A percentile compares a stretch with the other conserved stretches of the same genome.
These are phyloP conservation scores for Actinia equina DNA, from an alignment of 64 coral and sea anemone genomes.

Conservation along the genomic window DNA sequence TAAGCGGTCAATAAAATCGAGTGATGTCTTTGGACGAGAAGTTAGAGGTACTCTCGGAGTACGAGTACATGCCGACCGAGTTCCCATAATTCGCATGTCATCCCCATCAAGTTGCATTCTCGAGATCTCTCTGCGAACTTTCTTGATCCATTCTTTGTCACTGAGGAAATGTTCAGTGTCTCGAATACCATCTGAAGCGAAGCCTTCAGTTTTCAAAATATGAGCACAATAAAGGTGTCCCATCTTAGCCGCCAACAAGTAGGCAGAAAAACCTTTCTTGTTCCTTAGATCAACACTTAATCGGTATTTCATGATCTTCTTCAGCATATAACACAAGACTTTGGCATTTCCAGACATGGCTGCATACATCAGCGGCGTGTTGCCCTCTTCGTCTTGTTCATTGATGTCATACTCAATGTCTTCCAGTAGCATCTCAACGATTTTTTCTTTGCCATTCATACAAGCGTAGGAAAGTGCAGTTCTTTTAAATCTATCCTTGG, in stretches of 20 bases:
- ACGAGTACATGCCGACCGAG: background rate
- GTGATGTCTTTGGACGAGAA: constrained; percentile 63
- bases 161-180: constrained; percentile 80
- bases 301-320: constrained; percentile 62
- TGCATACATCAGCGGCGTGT: constrained; percentile 81
- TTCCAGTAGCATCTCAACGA: constrained; percentile 70
- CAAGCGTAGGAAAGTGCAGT: constrained; percentile 74
- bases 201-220: constrained; percentile 69
- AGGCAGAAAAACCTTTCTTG: constrained; percentile 89
- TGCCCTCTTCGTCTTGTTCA: constrained; percentile 66
- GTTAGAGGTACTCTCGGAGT: constrained; percentile 9
- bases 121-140: constrained; percentile 50
- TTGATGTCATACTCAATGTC: constrained; percentile 76
- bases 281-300: constrained; percentile 82
- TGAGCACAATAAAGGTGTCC: constrained; percentile 58
- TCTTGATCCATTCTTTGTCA: constrained; percentile 84
- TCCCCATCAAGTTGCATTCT: background rate
- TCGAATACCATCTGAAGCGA: constrained; percentile 67
- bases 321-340: constrained; percentile 53
- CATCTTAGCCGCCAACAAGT: constrained; percentile 79
- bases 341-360: constrained; percentile 67
- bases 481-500: constrained; percentile 37
- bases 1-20: constrained; percentile 7
- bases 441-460: constrained; percentile 53
- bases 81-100: background rate